These are phyloP conservation scores for Myathropa florea DNA, from an alignment of 2,888 invertebrate genomes.

Conservation along the genomic window DNA sequence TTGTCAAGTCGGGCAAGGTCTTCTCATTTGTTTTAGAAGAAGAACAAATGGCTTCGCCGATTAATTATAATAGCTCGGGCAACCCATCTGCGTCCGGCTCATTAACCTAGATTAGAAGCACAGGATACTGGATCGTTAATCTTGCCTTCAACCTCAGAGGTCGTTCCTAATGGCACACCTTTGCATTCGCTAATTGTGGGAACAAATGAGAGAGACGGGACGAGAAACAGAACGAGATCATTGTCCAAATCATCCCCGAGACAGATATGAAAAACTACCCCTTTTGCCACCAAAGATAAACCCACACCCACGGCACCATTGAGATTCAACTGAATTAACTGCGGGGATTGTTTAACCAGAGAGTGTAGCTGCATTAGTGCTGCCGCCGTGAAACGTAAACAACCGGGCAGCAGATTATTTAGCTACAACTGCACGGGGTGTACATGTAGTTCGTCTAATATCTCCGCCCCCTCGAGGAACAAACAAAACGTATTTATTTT, in stretches of 20 bases:
- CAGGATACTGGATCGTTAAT: conserved; percentile 39
- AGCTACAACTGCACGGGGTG: conserved; percentile 39
- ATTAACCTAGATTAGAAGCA: conserved; percentile 49
- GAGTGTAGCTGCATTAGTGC: conserved; percentile 25
- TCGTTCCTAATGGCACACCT: conserved; percentile 45
- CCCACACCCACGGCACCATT: neutral
- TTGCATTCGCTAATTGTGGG: conserved; percentile 2
- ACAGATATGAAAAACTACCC: conserved; percentile 3
- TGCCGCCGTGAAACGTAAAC: conserved; percentile 51
- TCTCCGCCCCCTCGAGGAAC: conserved; percentile 35
- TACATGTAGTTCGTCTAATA: conserved; percentile 1
- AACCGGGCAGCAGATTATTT: conserved; percentile 23
- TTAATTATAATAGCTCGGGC: conserved; percentile 42
- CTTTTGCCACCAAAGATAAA: neutral
- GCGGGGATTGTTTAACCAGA: conserved; percentile 28
- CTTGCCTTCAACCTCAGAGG: conserved; percentile 33
- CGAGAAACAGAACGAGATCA: neutral
- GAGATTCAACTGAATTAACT: conserved; percentile 22
- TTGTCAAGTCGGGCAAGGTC: conserved; percentile 48
- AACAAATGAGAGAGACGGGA: neutral
- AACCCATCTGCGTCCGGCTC: conserved; percentile 28
- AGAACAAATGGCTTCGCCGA: conserved; percentile 45
- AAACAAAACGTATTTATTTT: conserved; percentile 64
- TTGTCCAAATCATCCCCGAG: neutral
- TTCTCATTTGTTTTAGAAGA: conserved; percentile 18